These are phyloP conservation scores for Brienomyrus brachyistius DNA, from an alignment of 2,113 vertebrate species.

Conservation along the genomic window DNA sequence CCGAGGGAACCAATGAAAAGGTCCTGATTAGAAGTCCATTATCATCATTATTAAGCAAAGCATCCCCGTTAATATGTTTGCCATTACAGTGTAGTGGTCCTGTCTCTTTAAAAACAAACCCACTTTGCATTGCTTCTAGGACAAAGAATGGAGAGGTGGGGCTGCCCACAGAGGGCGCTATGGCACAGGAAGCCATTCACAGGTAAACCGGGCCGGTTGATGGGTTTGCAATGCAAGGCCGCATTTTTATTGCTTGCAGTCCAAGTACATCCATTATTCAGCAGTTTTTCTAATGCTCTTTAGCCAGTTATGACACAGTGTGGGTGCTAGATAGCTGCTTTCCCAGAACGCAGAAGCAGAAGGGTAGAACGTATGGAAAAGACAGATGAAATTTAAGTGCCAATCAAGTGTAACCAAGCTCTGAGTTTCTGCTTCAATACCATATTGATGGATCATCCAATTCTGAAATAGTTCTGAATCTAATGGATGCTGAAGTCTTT, in stretches of 20 bases:
- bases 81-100: not conserved
- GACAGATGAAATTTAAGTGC: not conserved
- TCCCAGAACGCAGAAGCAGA: not conserved
- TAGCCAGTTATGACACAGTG: not conserved
- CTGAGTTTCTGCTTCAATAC: not conserved
- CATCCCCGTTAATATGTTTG: not conserved
- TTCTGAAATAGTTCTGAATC: not conserved
- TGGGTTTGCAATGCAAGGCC: not conserved
- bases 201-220: constrained; percentile 35
- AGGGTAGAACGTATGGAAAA: not conserved
- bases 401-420: not conserved
- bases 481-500: not conserved
- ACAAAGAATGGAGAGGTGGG: constrained; percentile 42
- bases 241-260: not conserved
- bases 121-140: constrained; percentile 29
- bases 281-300: not conserved
- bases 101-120: not conserved
- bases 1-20: constrained; percentile 31
- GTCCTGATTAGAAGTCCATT: not conserved
- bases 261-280: not conserved
- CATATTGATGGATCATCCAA: not conserved
- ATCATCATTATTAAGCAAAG: not conserved
- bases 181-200: constrained; percentile 30
- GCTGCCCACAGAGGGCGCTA: constrained; percentile 28
- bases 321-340: not conserved